These are phyloP conservation scores for Petrolisthes cinctipes DNA, from an alignment of 2,888 invertebrate genomes.

Conservation along the genomic window DNA sequence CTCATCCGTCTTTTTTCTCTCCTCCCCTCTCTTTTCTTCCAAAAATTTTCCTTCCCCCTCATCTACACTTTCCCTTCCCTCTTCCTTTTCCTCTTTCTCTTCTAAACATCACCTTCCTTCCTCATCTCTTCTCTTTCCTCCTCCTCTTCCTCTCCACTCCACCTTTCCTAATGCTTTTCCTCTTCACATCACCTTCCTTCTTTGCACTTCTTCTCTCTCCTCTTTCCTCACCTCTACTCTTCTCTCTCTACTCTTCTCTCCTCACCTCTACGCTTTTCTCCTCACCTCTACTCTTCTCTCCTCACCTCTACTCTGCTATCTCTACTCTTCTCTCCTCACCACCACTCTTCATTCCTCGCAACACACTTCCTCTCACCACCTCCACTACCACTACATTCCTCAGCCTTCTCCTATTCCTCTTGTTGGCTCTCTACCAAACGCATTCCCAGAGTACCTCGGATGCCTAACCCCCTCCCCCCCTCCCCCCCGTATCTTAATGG, in stretches of 20 bases:
- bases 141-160: neutral
- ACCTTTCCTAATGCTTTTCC: neutral
- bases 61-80: neutral
- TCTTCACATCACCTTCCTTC: neutral
- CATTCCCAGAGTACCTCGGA: constrained; percentile 2
- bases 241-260: neutral
- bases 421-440: constrained; percentile 21
- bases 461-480: neutral
- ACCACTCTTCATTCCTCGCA: neutral
- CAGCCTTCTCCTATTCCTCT: neutral
- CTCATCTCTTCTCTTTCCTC: neutral
- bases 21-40: neutral
- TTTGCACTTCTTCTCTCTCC: neutral
- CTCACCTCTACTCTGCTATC: neutral
- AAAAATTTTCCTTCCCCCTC: neutral
- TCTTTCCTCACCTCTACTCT: neutral
- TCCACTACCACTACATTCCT: neutral
- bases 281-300: neutral
- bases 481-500: no score
- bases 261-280: neutral
- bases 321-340: neutral
- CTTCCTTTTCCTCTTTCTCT: neutral
- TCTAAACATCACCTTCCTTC: neutral
- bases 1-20: no score
- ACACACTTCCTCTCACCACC: neutral